Evolutionary conservation across 2,888 invertebrate genomes (phyloP).

Genomic region (Stegana nigrithorax): DNA sequence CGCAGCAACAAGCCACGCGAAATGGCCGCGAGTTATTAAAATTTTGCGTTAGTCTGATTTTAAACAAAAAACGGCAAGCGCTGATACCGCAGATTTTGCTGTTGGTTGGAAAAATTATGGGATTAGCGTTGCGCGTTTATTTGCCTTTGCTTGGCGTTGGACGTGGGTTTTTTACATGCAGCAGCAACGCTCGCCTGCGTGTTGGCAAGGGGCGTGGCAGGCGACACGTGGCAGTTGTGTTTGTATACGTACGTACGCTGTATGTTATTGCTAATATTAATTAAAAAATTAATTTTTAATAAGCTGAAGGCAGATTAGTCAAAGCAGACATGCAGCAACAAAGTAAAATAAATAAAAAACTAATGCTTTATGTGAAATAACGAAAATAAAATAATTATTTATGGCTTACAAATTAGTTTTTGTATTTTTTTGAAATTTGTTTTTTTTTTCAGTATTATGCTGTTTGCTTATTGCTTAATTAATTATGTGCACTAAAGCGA

Average conservation of each 20-base stretch:
- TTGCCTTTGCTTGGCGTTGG: not conserved
- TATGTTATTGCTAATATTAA: slow-evolving; percentile 44
- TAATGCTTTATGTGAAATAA: slow-evolving; percentile 32
- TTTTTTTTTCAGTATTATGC: not conserved
- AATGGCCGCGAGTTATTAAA: slow-evolving; percentile 49
- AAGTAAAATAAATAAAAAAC: slow-evolving; percentile 15
- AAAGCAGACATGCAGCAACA: not conserved
- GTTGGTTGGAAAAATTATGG: slow-evolving; percentile 59
- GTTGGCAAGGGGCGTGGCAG: slow-evolving; percentile 39
- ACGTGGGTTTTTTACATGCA: not conserved
- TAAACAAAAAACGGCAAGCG: slow-evolving; percentile 31
- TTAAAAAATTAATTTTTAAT: slow-evolving; percentile 57
- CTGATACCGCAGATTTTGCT: slow-evolving; percentile 24
- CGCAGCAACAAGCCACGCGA: slow-evolving; percentile 25
- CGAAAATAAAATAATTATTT: not conserved
- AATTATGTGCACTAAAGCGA: slow-evolving; percentile 27
- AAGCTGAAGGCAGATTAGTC: slow-evolving; percentile 24
- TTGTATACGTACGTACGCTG: too few species aligned
- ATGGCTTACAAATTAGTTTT: too few species aligned
- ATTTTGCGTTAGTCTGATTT: slow-evolving; percentile 59
- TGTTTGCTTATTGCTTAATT: slow-evolving; percentile 32
- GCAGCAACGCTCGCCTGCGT: slow-evolving; percentile 24
- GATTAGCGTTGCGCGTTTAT: slow-evolving; percentile 41
- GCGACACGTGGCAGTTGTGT: not conserved
- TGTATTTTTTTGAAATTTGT: slow-evolving; percentile 20